Evolutionary conservation across 2,797 vertebrate genomes (phyloP), one percentile per base, ranked within the genome.

Genomic region (Halcyon badia): DNA sequence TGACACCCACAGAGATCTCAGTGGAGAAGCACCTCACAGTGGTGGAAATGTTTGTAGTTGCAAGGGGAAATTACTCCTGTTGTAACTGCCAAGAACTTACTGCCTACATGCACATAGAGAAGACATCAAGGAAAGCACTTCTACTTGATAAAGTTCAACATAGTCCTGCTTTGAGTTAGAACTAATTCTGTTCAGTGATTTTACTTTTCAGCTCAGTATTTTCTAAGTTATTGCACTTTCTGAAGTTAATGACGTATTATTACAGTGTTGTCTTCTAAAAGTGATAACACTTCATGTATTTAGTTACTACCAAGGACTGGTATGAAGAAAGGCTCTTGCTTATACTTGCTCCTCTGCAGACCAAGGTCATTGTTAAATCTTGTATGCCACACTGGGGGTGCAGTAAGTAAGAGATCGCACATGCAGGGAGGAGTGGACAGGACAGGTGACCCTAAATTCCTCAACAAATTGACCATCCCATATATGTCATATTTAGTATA

Each of bases 101-200:
- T 84, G 25, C 51, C 7, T 48, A 24, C 56, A 83, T 71, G 41
- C 10, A 57, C 10, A 13, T 18, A 39, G 26, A 83, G 61, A 72
- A 85, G 64, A 61, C 11, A 46, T 6, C n/a, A 72, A 76, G 48
- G 37, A 52, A 64, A 21, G 30, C 21, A 25, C 22, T 57, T 42
- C 18, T 56, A 20, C 0, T 0, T 9, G 61, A 3, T 60, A 12
- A 72, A 39, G 8, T 75, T 85, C 37, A 46, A 18, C 83, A 33
- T 33, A n/a, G 54, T 57, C 54, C 31, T 57, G 31, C 12, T 33
- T 33, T 33, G 54, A n/a, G 31, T 57, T 57, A 33, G 54, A 57
- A 22, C 13, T 57, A 57, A 57, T 57, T 57, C 54, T 57, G 12
- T 33, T 57, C 31, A 33, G 8, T 33, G 54, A 33, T 57, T 57